These are phyloP conservation scores for Periophthalmus magnuspinnatus DNA, from an alignment of 2,797 vertebrate genomes.

Conservation along the genomic window DNA sequence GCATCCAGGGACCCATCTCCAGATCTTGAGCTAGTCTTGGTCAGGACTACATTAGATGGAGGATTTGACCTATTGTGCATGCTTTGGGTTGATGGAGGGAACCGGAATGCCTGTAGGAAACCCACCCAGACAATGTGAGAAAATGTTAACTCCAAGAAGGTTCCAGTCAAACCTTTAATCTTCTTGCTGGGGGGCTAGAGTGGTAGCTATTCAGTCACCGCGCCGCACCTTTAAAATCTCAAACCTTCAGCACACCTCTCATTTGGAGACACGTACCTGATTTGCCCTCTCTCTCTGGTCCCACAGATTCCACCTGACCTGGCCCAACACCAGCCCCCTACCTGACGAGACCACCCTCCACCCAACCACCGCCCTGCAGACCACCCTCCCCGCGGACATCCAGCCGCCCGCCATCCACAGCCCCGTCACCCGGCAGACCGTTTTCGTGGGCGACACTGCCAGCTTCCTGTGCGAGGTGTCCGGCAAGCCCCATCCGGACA, in stretches of 20 bases:
- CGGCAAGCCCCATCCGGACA: slow-evolving; percentile 87
- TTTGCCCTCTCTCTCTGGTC: slow-evolving; percentile 53
- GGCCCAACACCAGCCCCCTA: slow-evolving; percentile 92
- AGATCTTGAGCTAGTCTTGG: too few species aligned
- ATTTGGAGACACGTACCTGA: slow-evolving; percentile 24
- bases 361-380: slow-evolving; percentile 86
- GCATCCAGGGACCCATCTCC: too few species aligned
- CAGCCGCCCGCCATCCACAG: slow-evolving; percentile 83
- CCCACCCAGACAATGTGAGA: too few species aligned
- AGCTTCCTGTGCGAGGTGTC: slow-evolving; percentile 95
- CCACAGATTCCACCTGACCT: slow-evolving; percentile 89
- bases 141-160: too few species aligned
- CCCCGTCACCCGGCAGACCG: slow-evolving; percentile 82
- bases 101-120: too few species aligned
- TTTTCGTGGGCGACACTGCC: slow-evolving; percentile 89
- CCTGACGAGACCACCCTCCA: slow-evolving; percentile 86
- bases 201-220: too few species aligned
- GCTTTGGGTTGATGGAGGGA: too few species aligned
- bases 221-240: background rate
- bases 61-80: too few species aligned
- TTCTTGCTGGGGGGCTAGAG: too few species aligned
- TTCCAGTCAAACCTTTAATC: too few species aligned
- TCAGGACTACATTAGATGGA: too few species aligned
- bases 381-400: slow-evolving; percentile 81
- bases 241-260: too few species aligned